Conservation (phyloP, 1,140 invertebrate species). For the Oedothorax gibbosus region DNA sequence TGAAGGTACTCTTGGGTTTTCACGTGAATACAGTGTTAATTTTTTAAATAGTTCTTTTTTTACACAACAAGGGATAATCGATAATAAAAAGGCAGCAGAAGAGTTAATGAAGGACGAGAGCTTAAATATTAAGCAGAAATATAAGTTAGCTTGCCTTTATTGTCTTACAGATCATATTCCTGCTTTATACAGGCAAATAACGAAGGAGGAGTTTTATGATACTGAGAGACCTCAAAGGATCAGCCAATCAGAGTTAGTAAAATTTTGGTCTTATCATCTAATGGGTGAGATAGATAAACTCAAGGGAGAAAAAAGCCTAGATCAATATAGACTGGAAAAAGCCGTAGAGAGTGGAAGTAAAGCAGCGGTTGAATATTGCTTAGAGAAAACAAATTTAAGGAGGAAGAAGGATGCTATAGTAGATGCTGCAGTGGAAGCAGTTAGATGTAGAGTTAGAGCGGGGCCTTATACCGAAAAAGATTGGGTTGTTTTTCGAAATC, state of each 20-base stretch:
- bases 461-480: background rate
- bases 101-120: constrained; percentile 31
- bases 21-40: constrained; percentile 39
- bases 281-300: constrained; percentile 34
- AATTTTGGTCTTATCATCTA: constrained; percentile 1
- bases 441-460: background rate
- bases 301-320: constrained; percentile 30
- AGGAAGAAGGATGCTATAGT: constrained; percentile 11
- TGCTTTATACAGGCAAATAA: constrained; percentile 31
- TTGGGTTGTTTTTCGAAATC: constrained; percentile 45
- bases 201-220: constrained; percentile 28
- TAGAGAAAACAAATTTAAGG: constrained; percentile 46
- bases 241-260: constrained; percentile 35
- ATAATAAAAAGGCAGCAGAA: constrained; percentile 45
- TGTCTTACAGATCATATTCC: constrained; percentile 50
- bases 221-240: constrained; percentile 19
- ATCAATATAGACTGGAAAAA: constrained; percentile 33
- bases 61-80: constrained; percentile 30
- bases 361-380: constrained; percentile 41
- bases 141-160: constrained; percentile 54
- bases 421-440: constrained; percentile 39
- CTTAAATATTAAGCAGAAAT: background rate
- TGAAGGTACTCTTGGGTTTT: constrained; percentile 39
- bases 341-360: constrained; percentile 52
- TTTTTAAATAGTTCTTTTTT: constrained; percentile 50